A percentile compares a stretch with the other conserved stretches of the same genome.
These are phyloP conservation scores for Dolomedes plantarius DNA, from an alignment of 2,888 invertebrate species.

Conservation along the genomic window DNA sequence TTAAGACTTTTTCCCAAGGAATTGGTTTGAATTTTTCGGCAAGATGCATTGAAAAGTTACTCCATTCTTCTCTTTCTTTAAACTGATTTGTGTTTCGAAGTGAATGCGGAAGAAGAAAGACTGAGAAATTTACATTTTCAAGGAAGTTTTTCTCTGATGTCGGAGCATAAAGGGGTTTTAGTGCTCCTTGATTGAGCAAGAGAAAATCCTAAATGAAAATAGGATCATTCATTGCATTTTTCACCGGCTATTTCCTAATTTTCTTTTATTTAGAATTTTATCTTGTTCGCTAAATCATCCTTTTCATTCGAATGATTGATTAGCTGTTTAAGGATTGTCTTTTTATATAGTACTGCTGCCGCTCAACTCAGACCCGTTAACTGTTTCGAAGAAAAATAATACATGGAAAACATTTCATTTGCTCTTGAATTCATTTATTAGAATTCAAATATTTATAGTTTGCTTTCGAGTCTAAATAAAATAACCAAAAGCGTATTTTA, in stretches of 20 bases:
- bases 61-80: constrained; percentile 43
- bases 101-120: constrained; percentile 7
- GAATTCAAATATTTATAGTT: too few relatives aligned
- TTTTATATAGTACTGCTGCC: not conserved
- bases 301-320: not conserved
- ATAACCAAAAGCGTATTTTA: too few relatives aligned
- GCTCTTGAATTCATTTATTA: too few relatives aligned
- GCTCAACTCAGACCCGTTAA: not conserved
- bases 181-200: constrained; percentile 3
- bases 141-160: constrained; percentile 5
- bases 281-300: constrained; percentile 1
- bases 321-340: not conserved
- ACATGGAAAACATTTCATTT: too few relatives aligned
- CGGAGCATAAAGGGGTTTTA: constrained; percentile 8
- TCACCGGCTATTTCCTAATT: not conserved
- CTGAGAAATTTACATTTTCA: constrained; percentile 10
- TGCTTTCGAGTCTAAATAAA: too few relatives aligned
- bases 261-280: not conserved
- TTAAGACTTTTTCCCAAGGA: constrained; percentile 31
- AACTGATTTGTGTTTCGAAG: not conserved
- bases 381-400: too few relatives aligned
- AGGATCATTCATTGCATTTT: constrained; percentile 10
- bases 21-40: constrained; percentile 45
- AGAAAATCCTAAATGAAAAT: constrained; percentile 16
- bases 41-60: constrained; percentile 29